These are phyloP conservation scores for Sebastes iracundus DNA, from an alignment of 2,797 vertebrate species.

Conservation along the genomic window DNA sequence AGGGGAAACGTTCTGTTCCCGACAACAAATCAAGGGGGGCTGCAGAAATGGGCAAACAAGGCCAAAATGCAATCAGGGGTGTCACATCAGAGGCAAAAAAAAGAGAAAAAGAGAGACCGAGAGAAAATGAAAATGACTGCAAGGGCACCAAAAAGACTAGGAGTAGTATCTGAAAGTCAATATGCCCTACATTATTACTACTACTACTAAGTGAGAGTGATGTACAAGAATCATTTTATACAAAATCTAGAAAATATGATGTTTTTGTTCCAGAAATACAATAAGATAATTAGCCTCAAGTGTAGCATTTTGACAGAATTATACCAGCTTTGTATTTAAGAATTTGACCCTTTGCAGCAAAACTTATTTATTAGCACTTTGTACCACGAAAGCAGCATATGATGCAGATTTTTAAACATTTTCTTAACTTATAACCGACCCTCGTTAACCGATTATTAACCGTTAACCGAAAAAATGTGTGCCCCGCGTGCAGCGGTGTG, in stretches of 20 bases:
- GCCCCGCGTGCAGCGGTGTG: too few relatives aligned
- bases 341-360: neutral
- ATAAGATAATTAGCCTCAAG: neutral
- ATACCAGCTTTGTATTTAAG: neutral
- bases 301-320: neutral
- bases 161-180: neutral
- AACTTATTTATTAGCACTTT: neutral
- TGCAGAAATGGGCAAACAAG: conserved; percentile 19
- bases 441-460: too few relatives aligned
- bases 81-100: neutral
- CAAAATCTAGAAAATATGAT: neutral
- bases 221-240: neutral
- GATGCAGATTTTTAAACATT: too few relatives aligned
- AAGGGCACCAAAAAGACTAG: neutral
- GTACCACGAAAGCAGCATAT: neutral
- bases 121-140: neutral
- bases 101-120: neutral
- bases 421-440: too few relatives aligned
- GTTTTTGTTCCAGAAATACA: neutral
- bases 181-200: neutral
- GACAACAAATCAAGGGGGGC: conserved; percentile 24
- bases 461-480: too few relatives aligned
- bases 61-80: conserved; percentile 18
- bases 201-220: neutral
- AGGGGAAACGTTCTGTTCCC: conserved; percentile 21